A percentile compares a stretch with the other conserved stretches of the same genome.
Evolutionary conservation across 2,888 invertebrate species (phyloP).

Genomic region (Volucella inflata): DNA sequence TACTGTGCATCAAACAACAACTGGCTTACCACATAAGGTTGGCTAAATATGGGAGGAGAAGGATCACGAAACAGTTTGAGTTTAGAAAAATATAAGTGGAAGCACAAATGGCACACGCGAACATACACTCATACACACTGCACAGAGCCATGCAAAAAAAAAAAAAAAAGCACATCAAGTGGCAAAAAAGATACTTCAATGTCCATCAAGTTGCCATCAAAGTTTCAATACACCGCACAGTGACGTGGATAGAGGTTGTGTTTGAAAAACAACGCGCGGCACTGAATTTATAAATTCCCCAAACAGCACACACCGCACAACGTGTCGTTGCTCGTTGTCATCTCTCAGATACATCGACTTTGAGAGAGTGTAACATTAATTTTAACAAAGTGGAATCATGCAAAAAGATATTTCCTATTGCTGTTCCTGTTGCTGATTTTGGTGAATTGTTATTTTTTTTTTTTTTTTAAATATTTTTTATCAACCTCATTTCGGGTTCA

Average conservation of each 20-base stretch:
- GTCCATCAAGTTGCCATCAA: constrained; percentile 74
- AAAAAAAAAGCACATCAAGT: constrained; percentile 38
- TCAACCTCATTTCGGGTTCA: constrained; percentile 70
- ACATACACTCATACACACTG: too few relatives aligned
- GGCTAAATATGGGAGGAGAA: constrained; percentile 74
- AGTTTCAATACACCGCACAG: constrained; percentile 71
- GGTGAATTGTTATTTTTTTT: constrained; percentile 40
- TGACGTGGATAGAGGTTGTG: constrained; percentile 71
- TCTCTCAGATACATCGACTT: constrained; percentile 40
- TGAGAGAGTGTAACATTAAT: constrained; percentile 60
- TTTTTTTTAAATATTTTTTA: constrained; percentile 43
- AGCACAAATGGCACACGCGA: not conserved
- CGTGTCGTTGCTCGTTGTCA: constrained; percentile 15
- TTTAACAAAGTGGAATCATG: constrained; percentile 69
- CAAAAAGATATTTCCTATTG: constrained; percentile 66
- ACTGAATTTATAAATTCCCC: constrained; percentile 46
- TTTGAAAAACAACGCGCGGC: constrained; percentile 37
- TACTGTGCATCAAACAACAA: constrained; percentile 66
- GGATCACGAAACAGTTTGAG: constrained; percentile 71
- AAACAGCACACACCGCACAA: constrained; percentile 25
- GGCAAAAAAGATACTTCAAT: constrained; percentile 63
- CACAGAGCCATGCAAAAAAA: not conserved
- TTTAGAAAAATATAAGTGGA: constrained; percentile 5
- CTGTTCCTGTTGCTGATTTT: constrained; percentile 6
- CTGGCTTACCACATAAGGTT: constrained; percentile 73